A percentile compares a stretch with the other conserved stretches of the same genome.
Conservation (phyloP, 2,888 invertebrate genomes). For the Axea sp. region DNA sequence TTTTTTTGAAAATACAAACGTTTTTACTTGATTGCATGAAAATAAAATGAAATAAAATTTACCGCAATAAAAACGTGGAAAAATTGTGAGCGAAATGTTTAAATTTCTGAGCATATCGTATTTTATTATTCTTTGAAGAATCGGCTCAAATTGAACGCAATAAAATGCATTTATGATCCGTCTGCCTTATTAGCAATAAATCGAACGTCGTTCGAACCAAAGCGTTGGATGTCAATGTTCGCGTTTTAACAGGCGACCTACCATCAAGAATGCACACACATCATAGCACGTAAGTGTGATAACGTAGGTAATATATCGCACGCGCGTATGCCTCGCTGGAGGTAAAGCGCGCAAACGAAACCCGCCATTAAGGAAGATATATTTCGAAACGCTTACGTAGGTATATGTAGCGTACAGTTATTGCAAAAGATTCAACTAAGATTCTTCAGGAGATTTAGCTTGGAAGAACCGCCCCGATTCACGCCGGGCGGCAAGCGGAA, state of each 20-base stretch:
- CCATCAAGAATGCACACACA: slow-evolving; percentile 53
- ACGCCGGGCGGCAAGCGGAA: slow-evolving; percentile 62
- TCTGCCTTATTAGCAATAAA: slow-evolving; percentile 45
- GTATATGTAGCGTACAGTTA: slow-evolving; percentile 57
- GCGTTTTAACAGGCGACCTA: slow-evolving; percentile 44
- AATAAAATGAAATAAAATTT: too few species aligned
- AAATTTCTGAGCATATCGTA: slow-evolving; percentile 27
- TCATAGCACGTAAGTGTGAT: slow-evolving; percentile 55
- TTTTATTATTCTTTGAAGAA: slow-evolving; percentile 33
- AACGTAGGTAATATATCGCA: slow-evolving; percentile 57
- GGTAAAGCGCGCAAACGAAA: slow-evolving; percentile 55
- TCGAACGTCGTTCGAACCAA: slow-evolving; percentile 27
- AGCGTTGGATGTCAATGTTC: slow-evolving; percentile 44
- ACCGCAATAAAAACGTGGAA: too few species aligned
- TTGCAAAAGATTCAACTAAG: slow-evolving; percentile 64
- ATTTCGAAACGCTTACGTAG: slow-evolving; percentile 61
- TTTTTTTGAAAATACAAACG: too few species aligned
- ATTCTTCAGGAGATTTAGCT: slow-evolving; percentile 61
- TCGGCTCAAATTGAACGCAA: slow-evolving; percentile 32
- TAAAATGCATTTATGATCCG: slow-evolving; percentile 37
- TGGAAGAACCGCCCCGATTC: slow-evolving; percentile 60
- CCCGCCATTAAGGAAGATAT: slow-evolving; percentile 68
- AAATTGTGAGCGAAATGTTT: too few species aligned
- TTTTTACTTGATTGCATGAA: too few species aligned
- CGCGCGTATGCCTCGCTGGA: slow-evolving; percentile 40